A percentile compares a stretch with the other conserved stretches of the same genome.
phyloP scores from a whole-genome alignment of 2,797 vertebrate genomes.

The Onychomys torridus region DNA sequence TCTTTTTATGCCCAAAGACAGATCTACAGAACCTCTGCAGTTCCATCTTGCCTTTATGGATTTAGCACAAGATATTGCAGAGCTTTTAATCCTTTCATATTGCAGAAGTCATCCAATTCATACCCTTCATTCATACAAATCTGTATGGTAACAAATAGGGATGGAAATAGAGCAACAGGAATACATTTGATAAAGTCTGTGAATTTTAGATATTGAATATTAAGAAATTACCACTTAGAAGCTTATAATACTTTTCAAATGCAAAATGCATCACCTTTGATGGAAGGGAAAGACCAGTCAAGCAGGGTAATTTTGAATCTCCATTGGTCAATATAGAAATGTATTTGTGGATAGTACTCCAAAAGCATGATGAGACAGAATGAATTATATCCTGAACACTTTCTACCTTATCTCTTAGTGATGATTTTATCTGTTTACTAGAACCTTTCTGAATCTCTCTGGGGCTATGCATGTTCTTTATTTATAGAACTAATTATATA shows the following conservation, averaged over 20 bases:
- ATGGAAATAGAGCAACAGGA: constrained; percentile 19
- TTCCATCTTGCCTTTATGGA: background rate
- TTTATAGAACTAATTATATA: background rate
- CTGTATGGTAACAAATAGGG: background rate
- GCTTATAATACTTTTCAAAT: constrained; percentile 36
- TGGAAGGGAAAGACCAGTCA: background rate
- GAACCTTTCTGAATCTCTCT: constrained; percentile 24
- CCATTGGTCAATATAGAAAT: background rate
- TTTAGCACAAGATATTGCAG: background rate
- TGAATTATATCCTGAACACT: background rate
- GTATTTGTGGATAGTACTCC: background rate
- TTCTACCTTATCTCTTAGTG: background rate
- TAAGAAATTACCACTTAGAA: background rate
- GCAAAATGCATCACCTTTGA: background rate
- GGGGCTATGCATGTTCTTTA: background rate
- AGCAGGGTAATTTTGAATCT: background rate
- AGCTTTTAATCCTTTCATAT: background rate
- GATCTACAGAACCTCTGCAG: background rate
- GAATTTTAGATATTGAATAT: constrained; percentile 45
- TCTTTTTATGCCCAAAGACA: background rate
- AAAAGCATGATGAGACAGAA: background rate
- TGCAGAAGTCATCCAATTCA: background rate
- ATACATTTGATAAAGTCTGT: constrained; percentile 19
- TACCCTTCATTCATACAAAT: constrained; percentile 22
- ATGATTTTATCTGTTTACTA: background rate